phyloP scores from a whole-genome alignment of 1,140 invertebrate species.

The Nephila pilipes region DNA sequence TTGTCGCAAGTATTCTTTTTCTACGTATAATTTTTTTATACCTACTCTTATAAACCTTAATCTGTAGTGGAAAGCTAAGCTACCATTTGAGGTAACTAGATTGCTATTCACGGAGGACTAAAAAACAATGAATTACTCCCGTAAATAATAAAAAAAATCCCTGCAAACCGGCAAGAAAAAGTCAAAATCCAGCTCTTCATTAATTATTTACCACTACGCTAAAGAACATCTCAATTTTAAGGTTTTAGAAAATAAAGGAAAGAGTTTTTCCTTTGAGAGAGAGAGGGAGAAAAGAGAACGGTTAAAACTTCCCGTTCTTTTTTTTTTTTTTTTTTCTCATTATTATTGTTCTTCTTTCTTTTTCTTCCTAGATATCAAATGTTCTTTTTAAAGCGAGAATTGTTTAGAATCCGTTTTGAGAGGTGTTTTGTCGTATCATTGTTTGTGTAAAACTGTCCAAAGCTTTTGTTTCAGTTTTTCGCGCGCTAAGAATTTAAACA shows the following conservation, averaged over 20 bases:
- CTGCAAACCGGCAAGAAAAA: neutral
- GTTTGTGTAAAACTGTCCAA: neutral
- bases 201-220: conserved; percentile 33
- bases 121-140: conserved; percentile 35
- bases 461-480: neutral
- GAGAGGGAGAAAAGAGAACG: neutral
- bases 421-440: conserved; percentile 1
- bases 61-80: conserved; percentile 5
- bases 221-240: conserved; percentile 35
- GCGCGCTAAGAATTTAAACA: neutral
- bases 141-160: conserved; percentile 10
- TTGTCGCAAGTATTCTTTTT: conserved; percentile 22
- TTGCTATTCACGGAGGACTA: neutral
- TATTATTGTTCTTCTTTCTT: neutral
- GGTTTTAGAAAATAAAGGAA: conserved; percentile 14
- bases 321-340: neutral
- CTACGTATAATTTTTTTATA: neutral
- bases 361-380: conserved; percentile 16
- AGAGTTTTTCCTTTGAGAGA: neutral
- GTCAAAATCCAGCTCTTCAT: conserved; percentile 9
- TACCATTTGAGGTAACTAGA: conserved; percentile 30
- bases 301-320: conserved; percentile 12
- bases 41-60: conserved; percentile 10
- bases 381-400: conserved; percentile 32
- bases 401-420: conserved; percentile 20